Base-by-base conservation (phyloP, 2,888 invertebrate species). In the Rosalia funebris region DNA sequence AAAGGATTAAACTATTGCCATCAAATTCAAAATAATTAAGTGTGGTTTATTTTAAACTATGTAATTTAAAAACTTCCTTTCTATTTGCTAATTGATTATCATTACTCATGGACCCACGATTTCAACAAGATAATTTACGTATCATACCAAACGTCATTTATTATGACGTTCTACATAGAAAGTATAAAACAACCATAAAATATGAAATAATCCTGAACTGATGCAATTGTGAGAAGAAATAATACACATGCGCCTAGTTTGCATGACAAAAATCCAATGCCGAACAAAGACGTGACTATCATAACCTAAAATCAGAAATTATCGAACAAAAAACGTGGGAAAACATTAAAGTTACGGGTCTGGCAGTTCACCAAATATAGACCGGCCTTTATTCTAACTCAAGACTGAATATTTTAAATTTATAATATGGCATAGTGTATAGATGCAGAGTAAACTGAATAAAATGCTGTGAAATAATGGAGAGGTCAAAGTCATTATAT, bases 401-500 rank as follows among this genome's bases (percentile, higher is more conserved):
- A 57, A 62, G 63, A 59, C 44, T 68, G 66, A 63, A 66, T 61
- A 62, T 64, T 64, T 69, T 69, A 60, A 61, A 66, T 62, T 54
- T 57, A 68, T 64, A 63, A 44, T 63, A 50, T 62, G 63, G 63
- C 62, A 63, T 62, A 48, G 55, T 58, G 45, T 36, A 58, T 44
- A 39, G 56, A 48, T 46, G 57, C 50, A 44, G 63, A 58, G 48
- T 37, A 61, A 54, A 53, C 55, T 59, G 62, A 60, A 62, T 62
- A 56, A 65, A 59, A 56, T 52, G 55, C 48, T 11, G 47, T 15
- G 55, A 57, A 66, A 68, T 69, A 71, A 70, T 70, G 62, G 62
- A 71, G 68, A 76, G 76, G 75, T 75, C 75, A 73, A 63, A 74
- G 71, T 75, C 71, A 75, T 76, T 77, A 75, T 75, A 65, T 65